phyloP scores from a whole-genome alignment of 2,888 invertebrate genomes.

The Myathropa florea region DNA sequence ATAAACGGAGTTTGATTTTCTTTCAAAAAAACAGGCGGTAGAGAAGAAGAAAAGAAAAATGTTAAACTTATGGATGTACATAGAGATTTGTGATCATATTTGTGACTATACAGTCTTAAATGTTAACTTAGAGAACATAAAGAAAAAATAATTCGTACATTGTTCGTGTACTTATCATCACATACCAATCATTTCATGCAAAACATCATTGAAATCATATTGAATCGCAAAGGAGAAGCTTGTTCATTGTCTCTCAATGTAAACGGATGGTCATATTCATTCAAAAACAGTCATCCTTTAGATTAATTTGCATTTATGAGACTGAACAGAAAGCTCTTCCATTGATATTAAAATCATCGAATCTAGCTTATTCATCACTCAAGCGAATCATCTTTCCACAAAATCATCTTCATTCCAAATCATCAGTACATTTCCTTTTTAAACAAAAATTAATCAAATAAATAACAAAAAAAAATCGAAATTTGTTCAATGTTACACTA shows the following conservation, averaged over 20 bases:
- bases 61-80: neutral
- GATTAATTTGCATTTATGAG: no score
- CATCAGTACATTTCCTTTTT: neutral
- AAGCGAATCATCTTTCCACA: slow-evolving; percentile 55
- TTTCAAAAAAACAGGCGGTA: slow-evolving; percentile 23
- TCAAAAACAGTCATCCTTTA: no score
- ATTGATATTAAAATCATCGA: slow-evolving; percentile 3
- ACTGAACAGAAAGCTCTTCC: no score
- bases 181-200: slow-evolving; percentile 11
- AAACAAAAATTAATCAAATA: neutral
- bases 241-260: neutral
- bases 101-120: slow-evolving; percentile 15
- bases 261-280: no score
- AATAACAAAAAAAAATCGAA: neutral
- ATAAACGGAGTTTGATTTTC: neutral
- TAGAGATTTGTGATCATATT: neutral
- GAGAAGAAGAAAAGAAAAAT: neutral
- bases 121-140: slow-evolving; percentile 25
- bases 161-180: slow-evolving; percentile 8
- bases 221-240: neutral
- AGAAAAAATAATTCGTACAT: neutral
- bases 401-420: slow-evolving; percentile 58
- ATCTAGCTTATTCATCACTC: neutral
- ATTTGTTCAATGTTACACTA: neutral
- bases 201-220: slow-evolving; percentile 22